phyloP scores from a whole-genome alignment of 2,888 invertebrate genomes.

The Marronus borbonicus region DNA sequence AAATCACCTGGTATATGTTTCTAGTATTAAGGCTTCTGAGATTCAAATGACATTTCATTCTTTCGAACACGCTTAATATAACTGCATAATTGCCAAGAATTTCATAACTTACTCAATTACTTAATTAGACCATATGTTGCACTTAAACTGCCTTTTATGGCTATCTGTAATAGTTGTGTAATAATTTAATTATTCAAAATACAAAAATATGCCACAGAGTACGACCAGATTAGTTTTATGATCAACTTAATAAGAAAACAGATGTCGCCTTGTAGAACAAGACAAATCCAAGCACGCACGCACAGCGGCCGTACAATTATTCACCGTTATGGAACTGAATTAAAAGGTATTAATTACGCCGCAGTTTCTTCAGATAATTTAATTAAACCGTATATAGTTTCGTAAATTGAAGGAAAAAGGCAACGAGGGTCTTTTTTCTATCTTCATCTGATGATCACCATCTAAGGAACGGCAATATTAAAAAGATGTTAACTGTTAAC shows the following conservation, averaged over 20 bases:
- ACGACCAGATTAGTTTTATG: constrained; percentile 29
- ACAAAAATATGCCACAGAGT: constrained; percentile 21
- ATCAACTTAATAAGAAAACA: constrained; percentile 39
- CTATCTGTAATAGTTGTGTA: constrained; percentile 28
- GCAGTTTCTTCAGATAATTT: constrained; percentile 50
- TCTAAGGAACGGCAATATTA: constrained; percentile 31
- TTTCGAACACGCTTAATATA: background rate
- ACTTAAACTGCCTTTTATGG: background rate
- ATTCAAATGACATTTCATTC: background rate
- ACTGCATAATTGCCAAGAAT: constrained; percentile 7
- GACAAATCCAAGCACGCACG: constrained; percentile 26
- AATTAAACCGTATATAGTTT: constrained; percentile 49
- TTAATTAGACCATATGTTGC: constrained; percentile 12
- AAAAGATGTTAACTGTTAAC: constrained; percentile 49
- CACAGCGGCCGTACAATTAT: constrained; percentile 33
- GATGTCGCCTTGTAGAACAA: constrained; percentile 25
- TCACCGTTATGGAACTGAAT: constrained; percentile 47
- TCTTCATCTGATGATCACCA: constrained; percentile 30
- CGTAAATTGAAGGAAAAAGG: constrained; percentile 46
- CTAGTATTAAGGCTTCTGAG: no score
- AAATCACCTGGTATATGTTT: no score
- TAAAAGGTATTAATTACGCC: constrained; percentile 49
- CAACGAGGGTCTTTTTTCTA: constrained; percentile 33
- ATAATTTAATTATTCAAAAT: constrained; percentile 29
- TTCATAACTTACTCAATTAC: constrained; percentile 21